A percentile compares a stretch with the other conserved stretches of the same genome.
phyloP scores from a whole-genome alignment of 2,797 vertebrate genomes.

The Malacoctenus gilli region DNA sequence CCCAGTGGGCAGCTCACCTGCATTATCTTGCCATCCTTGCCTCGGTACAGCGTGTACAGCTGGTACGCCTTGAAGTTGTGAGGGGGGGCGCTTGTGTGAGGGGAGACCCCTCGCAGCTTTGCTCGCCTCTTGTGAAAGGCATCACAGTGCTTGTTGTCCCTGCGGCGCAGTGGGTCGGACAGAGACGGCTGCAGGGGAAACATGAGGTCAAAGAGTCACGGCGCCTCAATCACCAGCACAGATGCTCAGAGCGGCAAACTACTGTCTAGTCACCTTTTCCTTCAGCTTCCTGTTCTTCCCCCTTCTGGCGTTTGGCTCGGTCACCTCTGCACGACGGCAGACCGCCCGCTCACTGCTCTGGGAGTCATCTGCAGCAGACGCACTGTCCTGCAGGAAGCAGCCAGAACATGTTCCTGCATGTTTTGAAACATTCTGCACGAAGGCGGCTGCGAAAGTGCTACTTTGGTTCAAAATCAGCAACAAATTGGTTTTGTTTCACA shows the following conservation, averaged over 20 bases:
- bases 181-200: conserved; percentile 81
- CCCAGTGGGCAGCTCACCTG: too few relatives aligned
- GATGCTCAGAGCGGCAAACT: too few relatives aligned
- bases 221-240: too few relatives aligned
- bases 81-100: conserved; percentile 76
- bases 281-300: conserved; percentile 78
- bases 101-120: conserved; percentile 77
- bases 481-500: too few relatives aligned
- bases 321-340: conserved; percentile 64
- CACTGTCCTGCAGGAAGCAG: conserved; percentile 82
- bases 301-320: conserved; percentile 75
- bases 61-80: conserved; percentile 94
- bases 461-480: too few relatives aligned
- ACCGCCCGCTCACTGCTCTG: conserved; percentile 87
- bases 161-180: conserved; percentile 87
- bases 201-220: too few relatives aligned
- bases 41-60: conserved; percentile 94
- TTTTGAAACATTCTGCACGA: too few relatives aligned
- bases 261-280: conserved; percentile 73
- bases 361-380: conserved; percentile 88
- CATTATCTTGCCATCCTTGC: conserved; percentile 95
- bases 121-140: conserved; percentile 76
- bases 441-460: too few relatives aligned
- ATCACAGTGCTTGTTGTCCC: conserved; percentile 78
- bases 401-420: too few relatives aligned